Evolutionary conservation across 2,888 invertebrate genomes (phyloP).

Genomic region (Plagiodera versicolora): DNA sequence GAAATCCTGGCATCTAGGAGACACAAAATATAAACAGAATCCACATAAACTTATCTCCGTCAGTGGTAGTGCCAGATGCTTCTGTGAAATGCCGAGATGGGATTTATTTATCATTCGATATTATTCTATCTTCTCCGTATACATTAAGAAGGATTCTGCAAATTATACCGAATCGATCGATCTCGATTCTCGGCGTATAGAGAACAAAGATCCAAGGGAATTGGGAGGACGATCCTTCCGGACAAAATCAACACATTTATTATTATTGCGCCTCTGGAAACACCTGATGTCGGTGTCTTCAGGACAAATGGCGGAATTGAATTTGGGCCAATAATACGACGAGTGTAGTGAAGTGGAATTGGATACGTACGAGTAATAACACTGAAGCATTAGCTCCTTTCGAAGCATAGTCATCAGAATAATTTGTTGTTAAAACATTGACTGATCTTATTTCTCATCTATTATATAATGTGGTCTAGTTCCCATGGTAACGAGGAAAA

Average conservation of each 20-base stretch:
- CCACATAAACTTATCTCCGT: neutral
- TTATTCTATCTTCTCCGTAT: neutral
- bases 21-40: too few species aligned
- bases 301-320: conserved; percentile 11
- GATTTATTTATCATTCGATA: conserved; percentile 1
- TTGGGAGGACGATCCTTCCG: neutral
- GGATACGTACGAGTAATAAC: too few species aligned
- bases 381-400: too few species aligned
- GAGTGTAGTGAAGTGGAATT: neutral
- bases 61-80: neutral
- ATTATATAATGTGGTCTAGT: too few species aligned
- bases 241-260: conserved; percentile 26
- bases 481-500: too few species aligned
- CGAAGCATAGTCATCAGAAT: too few species aligned
- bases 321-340: conserved; percentile 5
- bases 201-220: conserved; percentile 1
- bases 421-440: too few species aligned
- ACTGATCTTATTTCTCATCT: too few species aligned
- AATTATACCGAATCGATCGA: neutral
- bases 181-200: neutral
- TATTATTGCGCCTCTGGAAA: conserved; percentile 18
- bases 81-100: neutral
- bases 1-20: too few species aligned
- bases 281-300: conserved; percentile 24
- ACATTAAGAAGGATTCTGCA: neutral